These are phyloP conservation scores for Galerucella calmariensis DNA, from an alignment of 2,888 invertebrate species.

Conservation along the genomic window DNA sequence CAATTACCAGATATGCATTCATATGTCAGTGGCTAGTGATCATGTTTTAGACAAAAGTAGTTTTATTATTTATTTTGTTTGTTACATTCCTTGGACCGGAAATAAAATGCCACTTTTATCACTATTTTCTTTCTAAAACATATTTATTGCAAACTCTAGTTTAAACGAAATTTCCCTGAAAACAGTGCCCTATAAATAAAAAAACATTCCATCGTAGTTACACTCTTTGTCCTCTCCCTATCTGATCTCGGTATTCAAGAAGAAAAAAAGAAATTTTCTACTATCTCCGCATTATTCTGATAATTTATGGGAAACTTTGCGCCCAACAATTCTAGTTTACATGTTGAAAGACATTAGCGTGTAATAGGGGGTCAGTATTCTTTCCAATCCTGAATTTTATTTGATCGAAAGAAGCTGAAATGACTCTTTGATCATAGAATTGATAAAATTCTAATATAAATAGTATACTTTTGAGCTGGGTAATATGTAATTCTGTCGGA, in stretches of 20 bases:
- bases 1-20: too few species aligned
- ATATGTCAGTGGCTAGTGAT: too few species aligned
- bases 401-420: too few species aligned
- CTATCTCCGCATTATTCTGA: conserved; percentile 24
- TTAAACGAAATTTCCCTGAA: conserved; percentile 16
- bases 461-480: too few species aligned
- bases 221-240: conserved; percentile 10
- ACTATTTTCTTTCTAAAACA: not conserved
- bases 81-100: too few species aligned
- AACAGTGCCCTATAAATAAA: conserved; percentile 30
- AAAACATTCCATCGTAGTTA: conserved; percentile 9
- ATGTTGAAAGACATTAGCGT: conserved; percentile 21
- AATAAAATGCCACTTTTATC: not conserved
- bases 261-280: conserved; percentile 20
- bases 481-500: too few species aligned
- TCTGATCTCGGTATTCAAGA: conserved; percentile 20
- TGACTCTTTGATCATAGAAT: too few species aligned
- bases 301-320: conserved; percentile 39
- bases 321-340: conserved; percentile 36
- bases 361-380: not conserved
- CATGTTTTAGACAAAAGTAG: too few species aligned
- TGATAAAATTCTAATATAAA: too few species aligned
- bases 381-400: too few species aligned
- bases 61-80: too few species aligned
- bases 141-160: not conserved